phyloP scores from a whole-genome alignment of 2,888 invertebrate genomes.

The Rhynchonema sp. region DNA sequence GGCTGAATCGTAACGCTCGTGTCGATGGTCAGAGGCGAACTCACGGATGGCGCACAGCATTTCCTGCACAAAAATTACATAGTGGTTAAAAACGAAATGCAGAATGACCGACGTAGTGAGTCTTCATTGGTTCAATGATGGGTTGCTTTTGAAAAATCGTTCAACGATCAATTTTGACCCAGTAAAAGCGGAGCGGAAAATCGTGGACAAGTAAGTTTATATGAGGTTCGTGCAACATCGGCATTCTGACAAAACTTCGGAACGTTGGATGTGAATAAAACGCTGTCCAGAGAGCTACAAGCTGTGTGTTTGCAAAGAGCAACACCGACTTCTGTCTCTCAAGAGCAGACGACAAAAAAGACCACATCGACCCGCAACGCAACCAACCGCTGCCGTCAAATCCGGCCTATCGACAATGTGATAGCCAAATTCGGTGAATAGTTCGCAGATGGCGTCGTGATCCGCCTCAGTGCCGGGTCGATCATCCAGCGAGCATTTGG shows the following conservation, averaged over 20 bases:
- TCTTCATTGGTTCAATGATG: no score
- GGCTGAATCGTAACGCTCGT: constrained; percentile 10
- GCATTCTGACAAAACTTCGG: no score
- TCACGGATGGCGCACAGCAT: constrained; percentile 11
- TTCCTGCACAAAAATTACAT: constrained; percentile 11
- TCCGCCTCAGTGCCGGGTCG: constrained; percentile 19
- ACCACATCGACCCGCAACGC: background rate
- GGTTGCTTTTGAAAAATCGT: no score
- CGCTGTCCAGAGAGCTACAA: no score
- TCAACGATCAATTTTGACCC: no score
- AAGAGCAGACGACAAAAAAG: background rate
- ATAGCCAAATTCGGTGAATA: constrained; percentile 19
- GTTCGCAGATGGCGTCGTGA: constrained; percentile 12
- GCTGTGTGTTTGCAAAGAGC: background rate
- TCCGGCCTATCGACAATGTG: constrained; percentile 13
- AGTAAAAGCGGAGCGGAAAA: no score
- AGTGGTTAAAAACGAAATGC: no score
- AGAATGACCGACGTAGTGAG: no score
- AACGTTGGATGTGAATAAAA: no score
- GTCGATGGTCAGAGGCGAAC: constrained; percentile 12
- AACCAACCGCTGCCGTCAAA: constrained; percentile 14
- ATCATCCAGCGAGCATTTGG: constrained; percentile 7
- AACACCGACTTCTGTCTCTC: background rate
- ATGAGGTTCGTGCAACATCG: no score
- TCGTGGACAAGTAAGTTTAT: no score